Evolutionary conservation across 2,797 vertebrate species (phyloP), one percentile per base, ranked within the genome.

Genomic region (Aeoliscus strigatus): DNA sequence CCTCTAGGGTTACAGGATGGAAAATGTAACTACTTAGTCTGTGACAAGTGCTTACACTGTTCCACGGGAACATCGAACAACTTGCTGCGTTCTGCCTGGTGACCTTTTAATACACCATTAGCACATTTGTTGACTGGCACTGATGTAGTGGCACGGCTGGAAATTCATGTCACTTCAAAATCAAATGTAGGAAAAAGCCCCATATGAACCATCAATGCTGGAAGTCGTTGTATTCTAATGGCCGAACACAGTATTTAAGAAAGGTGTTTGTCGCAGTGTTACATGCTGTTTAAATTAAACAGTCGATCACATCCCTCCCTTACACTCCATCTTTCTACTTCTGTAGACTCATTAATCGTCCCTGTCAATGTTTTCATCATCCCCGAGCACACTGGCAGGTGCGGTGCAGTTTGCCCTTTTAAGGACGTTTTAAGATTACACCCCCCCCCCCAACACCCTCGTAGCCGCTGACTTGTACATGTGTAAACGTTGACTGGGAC

Each of bases 1-100:
- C 46, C 63, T 75, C 61, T 47, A 36, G 58, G 67, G 67, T 80
- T 75, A 50, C 4, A 51, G 70, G 54, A 80, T 82, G 82, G 76
- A 83, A 85, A 82, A 75, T 70, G 66, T 46, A 51, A 36, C 51
- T 18, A 39, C 46, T 73, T 53, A 41, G 38, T 72, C 37, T 57
- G 49, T 54, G 39, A 76, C 60, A 54, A 45, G 35, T 21, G 25
- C 30, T 56, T 23, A 18, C 34, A 39, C 15, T 42, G 43, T 56
- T 23, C 16, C 34, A 39, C 15, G 42, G 43, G 14, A 55, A 15
- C 31, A 47, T 51, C 14, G 38, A 47, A 43, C 25, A 28, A 25
- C 16, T 15, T 36, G 36, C 9, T 13, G 1, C 15, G 23, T 36
- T 64, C 26, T 33, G 26, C 18, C 18, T 21, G 3, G 5, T 35